These are phyloP conservation scores for Trichopoda pennipes DNA, from an alignment of 2,888 invertebrate genomes.

Conservation along the genomic window DNA sequence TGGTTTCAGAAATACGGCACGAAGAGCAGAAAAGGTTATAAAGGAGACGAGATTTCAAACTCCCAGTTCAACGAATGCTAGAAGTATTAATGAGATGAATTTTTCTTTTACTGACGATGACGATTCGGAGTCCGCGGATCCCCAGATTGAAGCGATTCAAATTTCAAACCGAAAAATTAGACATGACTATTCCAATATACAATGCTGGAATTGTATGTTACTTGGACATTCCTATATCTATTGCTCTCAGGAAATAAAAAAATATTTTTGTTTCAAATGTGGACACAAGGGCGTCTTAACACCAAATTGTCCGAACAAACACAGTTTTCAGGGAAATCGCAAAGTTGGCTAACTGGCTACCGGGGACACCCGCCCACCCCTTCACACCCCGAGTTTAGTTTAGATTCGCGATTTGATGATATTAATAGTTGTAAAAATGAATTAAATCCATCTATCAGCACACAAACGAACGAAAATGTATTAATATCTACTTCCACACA, in stretches of 20 bases:
- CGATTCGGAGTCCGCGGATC: neutral
- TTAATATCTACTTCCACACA: neutral
- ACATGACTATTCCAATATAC: slow-evolving; percentile 22
- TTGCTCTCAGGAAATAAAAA: neutral
- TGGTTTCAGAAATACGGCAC: neutral
- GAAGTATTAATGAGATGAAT: slow-evolving; percentile 18
- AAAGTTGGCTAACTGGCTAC: slow-evolving; percentile 4
- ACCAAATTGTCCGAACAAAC: neutral
- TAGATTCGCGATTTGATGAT: no score
- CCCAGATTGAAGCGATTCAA: slow-evolving; percentile 31
- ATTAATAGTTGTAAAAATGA: no score
- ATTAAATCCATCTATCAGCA: neutral
- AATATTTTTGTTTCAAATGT: neutral
- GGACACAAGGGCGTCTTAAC: neutral
- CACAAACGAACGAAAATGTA: no score
- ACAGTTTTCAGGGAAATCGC: neutral
- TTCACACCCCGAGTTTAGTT: neutral
- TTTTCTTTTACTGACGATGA: neutral
- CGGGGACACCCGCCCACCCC: slow-evolving; percentile 10
- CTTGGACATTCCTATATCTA: slow-evolving; percentile 33
- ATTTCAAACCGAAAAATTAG: neutral
- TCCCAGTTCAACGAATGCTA: neutral
- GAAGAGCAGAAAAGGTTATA: neutral
- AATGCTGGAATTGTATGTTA: slow-evolving; percentile 29
- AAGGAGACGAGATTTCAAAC: neutral